phyloP scores from a whole-genome alignment of 2,113 vertebrate genomes.

The Phylloscopus trochilus region DNA sequence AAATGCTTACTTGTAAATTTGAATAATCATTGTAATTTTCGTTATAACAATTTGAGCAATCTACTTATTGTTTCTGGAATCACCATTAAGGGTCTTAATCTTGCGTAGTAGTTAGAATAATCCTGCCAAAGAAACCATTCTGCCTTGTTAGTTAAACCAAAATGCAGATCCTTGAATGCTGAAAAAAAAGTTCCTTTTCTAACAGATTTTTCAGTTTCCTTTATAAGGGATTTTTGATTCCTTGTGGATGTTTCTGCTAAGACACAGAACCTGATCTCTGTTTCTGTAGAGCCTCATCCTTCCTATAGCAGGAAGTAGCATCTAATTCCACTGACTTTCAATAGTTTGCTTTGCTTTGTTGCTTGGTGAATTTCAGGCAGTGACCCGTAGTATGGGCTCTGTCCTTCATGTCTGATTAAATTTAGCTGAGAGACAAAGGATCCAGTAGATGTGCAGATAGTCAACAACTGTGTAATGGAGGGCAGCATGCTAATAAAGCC shows the following conservation, averaged over 20 bases:
- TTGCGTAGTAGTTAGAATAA: neutral
- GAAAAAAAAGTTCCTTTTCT: neutral
- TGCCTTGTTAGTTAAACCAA: neutral
- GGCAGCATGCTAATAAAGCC: neutral
- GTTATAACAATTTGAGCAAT: neutral
- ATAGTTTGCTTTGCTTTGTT: neutral
- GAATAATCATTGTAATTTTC: neutral
- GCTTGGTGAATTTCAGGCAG: neutral
- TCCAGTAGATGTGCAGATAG: neutral
- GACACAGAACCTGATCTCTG: neutral
- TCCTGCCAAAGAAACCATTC: neutral
- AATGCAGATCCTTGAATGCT: neutral
- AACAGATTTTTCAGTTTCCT: neutral
- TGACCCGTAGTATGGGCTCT: neutral
- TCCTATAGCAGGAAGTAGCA: neutral
- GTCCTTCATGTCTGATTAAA: constrained; percentile 32
- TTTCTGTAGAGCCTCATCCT: neutral
- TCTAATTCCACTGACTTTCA: neutral
- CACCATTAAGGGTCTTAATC: neutral
- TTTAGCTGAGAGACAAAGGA: constrained; percentile 18
- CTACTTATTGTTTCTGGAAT: neutral
- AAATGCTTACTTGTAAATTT: neutral
- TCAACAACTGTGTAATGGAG: neutral
- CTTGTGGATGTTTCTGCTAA: neutral
- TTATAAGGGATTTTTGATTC: neutral